These are phyloP conservation scores for Drosophila dunni DNA, from an alignment of 1,140 invertebrate species.

Conservation along the genomic window DNA sequence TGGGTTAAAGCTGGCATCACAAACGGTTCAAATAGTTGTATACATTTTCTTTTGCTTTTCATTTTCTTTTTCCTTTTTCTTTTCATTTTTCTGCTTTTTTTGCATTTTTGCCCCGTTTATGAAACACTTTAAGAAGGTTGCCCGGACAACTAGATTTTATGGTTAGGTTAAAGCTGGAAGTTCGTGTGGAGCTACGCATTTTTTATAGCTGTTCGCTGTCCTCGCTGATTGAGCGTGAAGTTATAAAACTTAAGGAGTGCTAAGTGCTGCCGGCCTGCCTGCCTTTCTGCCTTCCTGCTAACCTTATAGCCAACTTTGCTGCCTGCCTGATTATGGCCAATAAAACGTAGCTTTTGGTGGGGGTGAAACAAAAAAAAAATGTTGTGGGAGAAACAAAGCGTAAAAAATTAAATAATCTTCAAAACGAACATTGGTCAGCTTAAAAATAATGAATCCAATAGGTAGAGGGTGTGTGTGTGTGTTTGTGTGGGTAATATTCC, in stretches of 20 bases:
- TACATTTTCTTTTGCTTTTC: slow-evolving; percentile 16
- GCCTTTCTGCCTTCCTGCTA: neutral
- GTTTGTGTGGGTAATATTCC: neutral
- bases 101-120: slow-evolving; percentile 1
- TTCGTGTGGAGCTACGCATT: slow-evolving; percentile 46
- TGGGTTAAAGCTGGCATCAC: slow-evolving; percentile 22
- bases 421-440: slow-evolving; percentile 25
- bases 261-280: slow-evolving; percentile 57
- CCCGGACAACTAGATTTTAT: slow-evolving; percentile 32
- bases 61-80: neutral
- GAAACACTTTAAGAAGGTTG: slow-evolving; percentile 3
- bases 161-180: slow-evolving; percentile 68
- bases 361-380: neutral
- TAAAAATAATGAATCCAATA: slow-evolving; percentile 24
- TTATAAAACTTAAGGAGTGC: slow-evolving; percentile 83
- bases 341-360: slow-evolving; percentile 60
- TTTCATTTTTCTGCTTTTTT: slow-evolving; percentile 20
- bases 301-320: neutral
- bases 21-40: slow-evolving; percentile 27
- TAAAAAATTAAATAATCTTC: slow-evolving; percentile 65
- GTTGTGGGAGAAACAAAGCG: slow-evolving; percentile 18
- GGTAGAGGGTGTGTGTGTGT: neutral
- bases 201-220: slow-evolving; percentile 56
- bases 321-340: slow-evolving; percentile 61
- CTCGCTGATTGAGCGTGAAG: slow-evolving; percentile 76